phyloP scores from a whole-genome alignment of 2,113 vertebrate species.

The Clarias batrachus region DNA sequence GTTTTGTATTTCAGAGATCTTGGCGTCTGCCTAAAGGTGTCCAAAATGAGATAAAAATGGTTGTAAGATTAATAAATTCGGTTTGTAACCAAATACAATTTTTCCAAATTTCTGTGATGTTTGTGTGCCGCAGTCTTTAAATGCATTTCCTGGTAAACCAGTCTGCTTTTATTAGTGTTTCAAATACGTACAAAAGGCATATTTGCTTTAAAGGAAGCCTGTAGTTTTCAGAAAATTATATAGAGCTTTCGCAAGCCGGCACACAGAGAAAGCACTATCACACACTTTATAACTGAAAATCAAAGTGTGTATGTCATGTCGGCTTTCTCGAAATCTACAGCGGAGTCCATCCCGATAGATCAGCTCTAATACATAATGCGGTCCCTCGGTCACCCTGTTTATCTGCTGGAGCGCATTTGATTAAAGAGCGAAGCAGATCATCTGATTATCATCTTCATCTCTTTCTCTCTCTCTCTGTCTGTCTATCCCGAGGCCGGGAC shows the following conservation, averaged over 20 bases:
- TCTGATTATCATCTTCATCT: conserved; percentile 57
- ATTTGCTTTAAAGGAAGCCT: not conserved
- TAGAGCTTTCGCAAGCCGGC: not conserved
- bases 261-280: not conserved
- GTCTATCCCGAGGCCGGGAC: conserved; percentile 39
- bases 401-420: conserved; percentile 60
- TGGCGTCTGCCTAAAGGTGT: not conserved
- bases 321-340: not conserved
- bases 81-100: not conserved
- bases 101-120: not conserved
- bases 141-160: not conserved
- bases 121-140: not conserved
- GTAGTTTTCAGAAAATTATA: not conserved
- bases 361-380: conserved; percentile 23
- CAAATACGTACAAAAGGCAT: not conserved
- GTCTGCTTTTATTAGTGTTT: not conserved
- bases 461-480: conserved; percentile 40
- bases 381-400: conserved; percentile 47
- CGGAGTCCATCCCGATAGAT: conserved; percentile 12
- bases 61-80: not conserved
- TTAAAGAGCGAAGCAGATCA: conserved; percentile 55
- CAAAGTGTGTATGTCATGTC: not conserved
- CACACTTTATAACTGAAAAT: not conserved
- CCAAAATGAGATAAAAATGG: not conserved
- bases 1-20: not conserved